phyloP scores from a whole-genome alignment of 2,888 invertebrate species.

The Torymus aiolomorphi region DNA sequence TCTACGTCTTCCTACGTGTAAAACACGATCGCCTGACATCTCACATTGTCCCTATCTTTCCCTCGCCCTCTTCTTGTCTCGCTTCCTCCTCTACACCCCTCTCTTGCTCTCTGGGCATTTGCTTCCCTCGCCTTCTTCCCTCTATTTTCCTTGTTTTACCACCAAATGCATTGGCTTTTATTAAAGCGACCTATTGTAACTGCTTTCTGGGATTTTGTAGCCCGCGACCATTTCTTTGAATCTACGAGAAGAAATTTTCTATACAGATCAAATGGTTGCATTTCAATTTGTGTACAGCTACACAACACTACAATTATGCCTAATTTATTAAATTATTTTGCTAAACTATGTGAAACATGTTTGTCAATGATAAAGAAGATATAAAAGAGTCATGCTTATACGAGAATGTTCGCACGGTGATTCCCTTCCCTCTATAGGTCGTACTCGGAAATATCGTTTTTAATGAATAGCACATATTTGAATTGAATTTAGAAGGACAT shows the following conservation, averaged over 20 bases:
- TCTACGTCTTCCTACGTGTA: slow-evolving; percentile 73
- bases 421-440: slow-evolving; percentile 17
- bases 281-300: too few species aligned
- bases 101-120: neutral
- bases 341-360: too few species aligned
- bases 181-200: slow-evolving; percentile 16
- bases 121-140: neutral
- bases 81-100: neutral
- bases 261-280: too few species aligned
- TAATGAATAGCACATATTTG: slow-evolving; percentile 19
- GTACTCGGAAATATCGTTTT: neutral
- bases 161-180: slow-evolving; percentile 29
- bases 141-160: slow-evolving; percentile 39
- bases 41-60: slow-evolving; percentile 65
- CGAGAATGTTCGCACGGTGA: slow-evolving; percentile 42
- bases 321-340: too few species aligned
- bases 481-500: neutral
- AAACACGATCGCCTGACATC: slow-evolving; percentile 69
- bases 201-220: neutral
- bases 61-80: neutral
- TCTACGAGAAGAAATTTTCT: too few species aligned
- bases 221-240: neutral
- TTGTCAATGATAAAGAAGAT: too few species aligned
- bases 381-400: neutral
- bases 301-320: too few species aligned